Evolutionary conservation across 2,797 vertebrate species (phyloP).

Genomic region (Micrastur ruficollis): DNA sequence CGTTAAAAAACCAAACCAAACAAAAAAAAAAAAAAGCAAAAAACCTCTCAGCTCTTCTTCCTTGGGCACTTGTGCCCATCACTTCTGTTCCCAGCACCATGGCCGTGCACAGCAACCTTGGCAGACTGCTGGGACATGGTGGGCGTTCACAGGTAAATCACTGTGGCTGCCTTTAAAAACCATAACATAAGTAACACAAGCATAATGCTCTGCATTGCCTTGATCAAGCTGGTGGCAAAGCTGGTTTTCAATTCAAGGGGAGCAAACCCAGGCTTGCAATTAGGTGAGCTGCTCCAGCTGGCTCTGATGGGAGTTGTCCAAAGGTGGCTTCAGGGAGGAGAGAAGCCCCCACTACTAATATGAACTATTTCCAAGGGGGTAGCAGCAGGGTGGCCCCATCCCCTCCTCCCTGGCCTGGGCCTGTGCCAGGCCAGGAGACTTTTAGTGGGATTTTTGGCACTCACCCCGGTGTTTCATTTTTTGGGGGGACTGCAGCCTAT

Average conservation of each 20-base stretch:
- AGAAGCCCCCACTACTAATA: not conserved
- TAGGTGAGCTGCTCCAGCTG: not conserved
- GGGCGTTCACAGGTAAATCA: rapidly evolving
- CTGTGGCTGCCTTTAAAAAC: not conserved
- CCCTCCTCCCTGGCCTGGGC: not conserved
- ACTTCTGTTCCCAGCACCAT: not conserved
- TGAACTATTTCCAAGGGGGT: not conserved
- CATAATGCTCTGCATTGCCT: rapidly evolving
- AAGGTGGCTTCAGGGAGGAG: not conserved
- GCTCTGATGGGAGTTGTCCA: not conserved
- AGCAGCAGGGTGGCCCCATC: not conserved
- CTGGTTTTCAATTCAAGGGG: not conserved
- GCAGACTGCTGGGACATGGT: rapidly evolving
- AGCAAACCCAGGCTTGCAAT: not conserved
- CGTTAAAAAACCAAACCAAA: not conserved
- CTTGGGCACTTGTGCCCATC: not conserved
- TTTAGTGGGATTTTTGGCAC: not conserved
- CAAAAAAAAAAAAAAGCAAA: rapidly evolving
- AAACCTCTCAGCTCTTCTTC: not conserved
- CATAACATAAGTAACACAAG: rapidly evolving
- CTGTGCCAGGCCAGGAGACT: not conserved
- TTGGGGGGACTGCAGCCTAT: not conserved
- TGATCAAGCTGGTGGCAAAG: not conserved
- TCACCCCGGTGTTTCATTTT: not conserved
- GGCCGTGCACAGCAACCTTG: rapidly evolving